phyloP scores from a whole-genome alignment of 2,113 vertebrate species.

The Tragelaphus strepsiceros region DNA sequence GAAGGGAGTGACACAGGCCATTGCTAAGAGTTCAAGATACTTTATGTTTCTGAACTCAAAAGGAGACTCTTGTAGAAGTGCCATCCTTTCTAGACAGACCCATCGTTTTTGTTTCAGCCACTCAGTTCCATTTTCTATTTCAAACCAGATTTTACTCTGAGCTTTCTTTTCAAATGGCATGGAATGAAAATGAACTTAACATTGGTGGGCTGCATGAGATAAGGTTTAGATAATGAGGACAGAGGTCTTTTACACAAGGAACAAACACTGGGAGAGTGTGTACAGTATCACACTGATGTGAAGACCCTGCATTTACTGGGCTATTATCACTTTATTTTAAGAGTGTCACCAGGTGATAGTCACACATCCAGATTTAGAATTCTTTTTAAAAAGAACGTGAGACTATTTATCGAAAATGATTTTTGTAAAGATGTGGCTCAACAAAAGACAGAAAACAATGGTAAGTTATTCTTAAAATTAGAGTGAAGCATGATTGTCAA shows the following conservation, averaged over 20 bases:
- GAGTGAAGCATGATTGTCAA: background rate
- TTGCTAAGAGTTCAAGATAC: background rate
- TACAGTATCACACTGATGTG: background rate
- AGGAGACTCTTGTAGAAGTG: background rate
- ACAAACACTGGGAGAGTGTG: background rate
- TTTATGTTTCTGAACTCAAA: background rate
- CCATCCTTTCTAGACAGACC: background rate
- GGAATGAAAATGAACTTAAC: background rate
- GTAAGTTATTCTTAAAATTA: background rate
- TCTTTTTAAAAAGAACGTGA: background rate
- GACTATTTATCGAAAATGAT: background rate
- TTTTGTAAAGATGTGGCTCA: background rate
- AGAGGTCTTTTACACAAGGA: background rate
- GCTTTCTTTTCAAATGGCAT: background rate
- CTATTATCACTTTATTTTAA: background rate
- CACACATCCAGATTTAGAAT: background rate
- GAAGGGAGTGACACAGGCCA: background rate
- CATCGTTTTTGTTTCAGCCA: background rate
- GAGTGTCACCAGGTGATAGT: background rate
- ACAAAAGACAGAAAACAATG: background rate
- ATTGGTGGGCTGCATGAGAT: rapidly evolving
- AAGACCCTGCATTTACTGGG: background rate
- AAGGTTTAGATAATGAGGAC: background rate
- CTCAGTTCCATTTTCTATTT: background rate
- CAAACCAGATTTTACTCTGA: background rate